Evolutionary conservation across 2,888 invertebrate genomes (phyloP).

Genomic region (Sialis fuliginosa): DNA sequence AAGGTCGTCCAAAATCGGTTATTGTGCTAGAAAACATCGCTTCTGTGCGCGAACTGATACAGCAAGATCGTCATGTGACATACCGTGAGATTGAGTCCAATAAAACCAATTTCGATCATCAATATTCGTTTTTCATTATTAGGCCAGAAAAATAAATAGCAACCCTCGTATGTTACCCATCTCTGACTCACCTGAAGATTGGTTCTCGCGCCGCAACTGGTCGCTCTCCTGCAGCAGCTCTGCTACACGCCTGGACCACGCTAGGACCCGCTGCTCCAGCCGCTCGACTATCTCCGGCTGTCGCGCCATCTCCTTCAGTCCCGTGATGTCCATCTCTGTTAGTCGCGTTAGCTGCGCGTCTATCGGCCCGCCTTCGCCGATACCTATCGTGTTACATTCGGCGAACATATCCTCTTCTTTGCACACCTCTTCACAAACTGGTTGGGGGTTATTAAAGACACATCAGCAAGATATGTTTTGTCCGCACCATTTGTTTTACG

Average conservation of each 20-base stretch:
- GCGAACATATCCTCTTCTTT: conserved; percentile 61
- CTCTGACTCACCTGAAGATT: conserved; percentile 38
- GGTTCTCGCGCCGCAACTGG: conserved; percentile 78
- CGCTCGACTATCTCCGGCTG: conserved; percentile 43
- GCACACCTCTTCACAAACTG: conserved; percentile 72
- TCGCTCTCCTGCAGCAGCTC: conserved; percentile 82
- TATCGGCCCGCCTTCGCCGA: conserved; percentile 54
- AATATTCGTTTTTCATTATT: too few relatives aligned
- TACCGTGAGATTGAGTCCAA: too few relatives aligned
- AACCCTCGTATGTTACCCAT: too few relatives aligned
- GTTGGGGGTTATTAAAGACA: neutral
- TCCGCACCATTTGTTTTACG: neutral
- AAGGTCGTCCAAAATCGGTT: too few relatives aligned
- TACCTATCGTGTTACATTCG: conserved; percentile 41
- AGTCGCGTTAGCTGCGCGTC: conserved; percentile 51
- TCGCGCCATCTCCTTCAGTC: conserved; percentile 51
- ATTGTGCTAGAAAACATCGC: too few relatives aligned
- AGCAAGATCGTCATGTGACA: too few relatives aligned
- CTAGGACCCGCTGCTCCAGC: conserved; percentile 55
- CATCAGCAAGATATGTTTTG: neutral
- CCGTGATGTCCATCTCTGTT: conserved; percentile 38
- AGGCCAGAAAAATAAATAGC: too few relatives aligned
- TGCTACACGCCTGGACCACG: conserved; percentile 65
- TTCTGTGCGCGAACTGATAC: too few relatives aligned
- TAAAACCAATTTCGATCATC: too few relatives aligned